These are phyloP conservation scores for Macrobrachium rosenbergii DNA, from an alignment of 1,140 invertebrate genomes.

Conservation along the genomic window DNA sequence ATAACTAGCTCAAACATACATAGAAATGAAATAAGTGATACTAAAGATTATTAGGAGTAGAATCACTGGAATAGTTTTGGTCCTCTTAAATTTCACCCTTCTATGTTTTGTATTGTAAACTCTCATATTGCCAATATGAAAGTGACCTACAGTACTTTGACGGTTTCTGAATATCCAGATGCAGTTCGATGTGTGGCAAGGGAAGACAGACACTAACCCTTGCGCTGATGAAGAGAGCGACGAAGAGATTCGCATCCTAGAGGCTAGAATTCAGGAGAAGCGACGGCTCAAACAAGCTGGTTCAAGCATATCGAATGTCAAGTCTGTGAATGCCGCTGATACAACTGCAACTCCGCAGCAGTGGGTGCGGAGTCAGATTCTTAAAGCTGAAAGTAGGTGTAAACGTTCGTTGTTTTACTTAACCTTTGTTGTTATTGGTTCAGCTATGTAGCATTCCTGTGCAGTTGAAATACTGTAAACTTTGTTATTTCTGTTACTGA, in stretches of 20 bases:
- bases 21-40: no score
- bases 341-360: neutral
- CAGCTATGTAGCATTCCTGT: neutral
- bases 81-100: no score
- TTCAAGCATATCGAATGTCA: constrained; percentile 67
- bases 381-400: constrained; percentile 46
- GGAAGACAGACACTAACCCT: constrained; percentile 36
- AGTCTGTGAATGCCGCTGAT: neutral
- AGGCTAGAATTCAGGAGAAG: constrained; percentile 77
- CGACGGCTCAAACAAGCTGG: constrained; percentile 74
- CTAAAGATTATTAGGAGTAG: no score
- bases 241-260: constrained; percentile 78
- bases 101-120: no score
- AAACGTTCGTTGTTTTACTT: neutral
- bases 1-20: neutral
- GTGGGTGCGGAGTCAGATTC: constrained; percentile 8
- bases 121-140: no score
- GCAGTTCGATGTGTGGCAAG: constrained; percentile 66
- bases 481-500: no score
- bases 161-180: constrained; percentile 53
- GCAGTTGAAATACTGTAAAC: neutral
- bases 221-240: constrained; percentile 76
- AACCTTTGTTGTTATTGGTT: neutral
- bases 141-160: no score
- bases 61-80: no score